Evolutionary conservation across 2,888 invertebrate species (phyloP), one percentile per base, ranked within the genome.

Genomic region (Arrhopalites spinosus): DNA sequence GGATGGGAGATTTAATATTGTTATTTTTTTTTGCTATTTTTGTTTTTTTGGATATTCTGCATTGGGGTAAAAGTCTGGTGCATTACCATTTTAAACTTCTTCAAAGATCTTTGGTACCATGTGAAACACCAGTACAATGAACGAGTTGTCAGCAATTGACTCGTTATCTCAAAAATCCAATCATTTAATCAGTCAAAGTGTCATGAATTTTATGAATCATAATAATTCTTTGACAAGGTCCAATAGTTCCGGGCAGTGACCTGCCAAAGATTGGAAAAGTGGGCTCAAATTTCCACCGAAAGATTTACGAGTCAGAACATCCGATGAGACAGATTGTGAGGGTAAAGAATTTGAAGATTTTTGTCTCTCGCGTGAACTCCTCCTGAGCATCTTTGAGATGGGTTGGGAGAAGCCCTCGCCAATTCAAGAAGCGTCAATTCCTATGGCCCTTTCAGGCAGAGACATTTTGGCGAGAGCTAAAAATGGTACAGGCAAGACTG

Each of bases 311-410:
- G 92, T 96, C 86, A 96, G 93, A 89, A 99, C 99, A 85, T 94
- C 95, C 88, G 98, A 99, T 92, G 98, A 99, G 83, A 99, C 98
- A 83, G 95, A 97, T 87, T 97, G 97, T 85, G 93, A 96, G 88
- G 98, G 98, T 84, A 97, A 97, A 88, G 98, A 98, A 87, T 99
- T 99, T 88, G 98, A 99, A 89, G 98, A 99, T 87, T 99, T 97
- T 88, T 98, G 98, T 87, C 89, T 99, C 83, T 96, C 96, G 88
- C 90, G 99, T 84, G 96, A 77, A 74, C 89, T 99, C 84, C 88
- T 99, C 84, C 99, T 99, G 98, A 99, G 99, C 83, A 99, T 99
- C 85, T 99, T 98, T 87, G 99, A 99, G 87, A 99, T 99, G 88
- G 99, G 98, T 78, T 98, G 96, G 99, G 99, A 99, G 86, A 95